Evolutionary conservation across 2,113 vertebrate genomes (phyloP), one percentile per base, ranked within the genome.

Genomic region (Pseudopodoces humilis): DNA sequence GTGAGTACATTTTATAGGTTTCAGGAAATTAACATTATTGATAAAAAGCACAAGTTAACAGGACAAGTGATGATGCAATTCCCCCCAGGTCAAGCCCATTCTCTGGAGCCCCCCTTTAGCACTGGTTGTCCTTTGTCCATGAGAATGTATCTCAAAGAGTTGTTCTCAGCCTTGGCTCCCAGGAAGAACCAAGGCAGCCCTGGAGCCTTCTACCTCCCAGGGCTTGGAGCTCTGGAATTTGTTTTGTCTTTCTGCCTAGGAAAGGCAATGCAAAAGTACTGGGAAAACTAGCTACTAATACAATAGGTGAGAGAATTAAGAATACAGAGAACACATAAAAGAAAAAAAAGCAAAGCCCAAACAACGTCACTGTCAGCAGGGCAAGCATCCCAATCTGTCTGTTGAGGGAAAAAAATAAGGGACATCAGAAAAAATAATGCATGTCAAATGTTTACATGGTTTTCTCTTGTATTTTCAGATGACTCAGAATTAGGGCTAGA

Each of bases 171-270:
- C 47, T 63, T 52, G 59, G 16, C 3, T 77, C 16, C 22, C 28
- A 41, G 43, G 27, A 14, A 47, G 9, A 31, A 11, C 7, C 9
- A 60, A 43, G 17, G 8, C 2, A 10, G 6, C 0, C 16, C 1
- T 4, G 2, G 23, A 2, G 23, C 37, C 35, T 7, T 52, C 28
- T 6, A n/a, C 30, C 2, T 17, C 5, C 30, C 0, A 0, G 35
- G 10, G 8, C 23, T n/a, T 63, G 23, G 59, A 4, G 23, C 13
- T n/a, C 23, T 52, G 47, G 37, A n/a, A 43, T 43, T 41, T 18
- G 6, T 23, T 33, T 63, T 52, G 30, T 13, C 13, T n/a, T 78
- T 10, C 18, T 63, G 30, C 30, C 1, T 63, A 10, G 2, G 17
- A n/a, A 50, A 41, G 30, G 13, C 35, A 13, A 22, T 43, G 37